These are phyloP conservation scores for Malurus melanocephalus DNA, from an alignment of 2,113 vertebrate genomes.

Conservation along the genomic window DNA sequence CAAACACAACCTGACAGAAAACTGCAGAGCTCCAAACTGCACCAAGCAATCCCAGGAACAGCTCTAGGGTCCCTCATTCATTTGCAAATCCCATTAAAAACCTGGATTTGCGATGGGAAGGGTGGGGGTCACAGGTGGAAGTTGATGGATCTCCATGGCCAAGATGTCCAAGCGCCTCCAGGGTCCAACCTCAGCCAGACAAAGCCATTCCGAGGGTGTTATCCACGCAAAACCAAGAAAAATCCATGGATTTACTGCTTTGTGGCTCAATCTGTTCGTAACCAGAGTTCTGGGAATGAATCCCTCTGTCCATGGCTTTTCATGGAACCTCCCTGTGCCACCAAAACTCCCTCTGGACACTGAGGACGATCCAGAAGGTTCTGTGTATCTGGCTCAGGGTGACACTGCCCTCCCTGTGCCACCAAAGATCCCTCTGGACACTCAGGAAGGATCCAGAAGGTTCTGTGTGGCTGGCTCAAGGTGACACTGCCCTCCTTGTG, in stretches of 20 bases:
- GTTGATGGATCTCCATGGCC: background rate
- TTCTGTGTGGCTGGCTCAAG: too few relatives aligned
- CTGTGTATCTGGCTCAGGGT: background rate
- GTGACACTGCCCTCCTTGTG: too few relatives aligned
- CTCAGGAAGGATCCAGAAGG: too few relatives aligned
- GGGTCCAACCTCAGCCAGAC: background rate
- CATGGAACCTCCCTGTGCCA: background rate
- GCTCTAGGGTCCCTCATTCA: constrained; percentile 2
- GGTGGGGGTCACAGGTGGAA: background rate
- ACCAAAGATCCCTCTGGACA: too few relatives aligned
- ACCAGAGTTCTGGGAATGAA: background rate
- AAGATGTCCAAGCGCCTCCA: background rate
- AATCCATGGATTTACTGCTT: background rate
- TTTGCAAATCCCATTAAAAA: constrained; percentile 55
- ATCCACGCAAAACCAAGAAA: background rate
- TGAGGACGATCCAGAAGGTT: background rate
- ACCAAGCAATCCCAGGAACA: constrained; percentile 4
- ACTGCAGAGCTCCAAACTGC: background rate
- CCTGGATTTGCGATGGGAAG: background rate
- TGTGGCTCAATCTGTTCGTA: background rate
- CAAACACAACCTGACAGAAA: constrained; percentile 6
- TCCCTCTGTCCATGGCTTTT: background rate
- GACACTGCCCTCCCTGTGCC: too few relatives aligned
- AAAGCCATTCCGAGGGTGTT: background rate
- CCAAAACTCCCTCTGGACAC: background rate